Conservation (phyloP, 2,888 invertebrate species). For the Petrophora chlorosata region DNA sequence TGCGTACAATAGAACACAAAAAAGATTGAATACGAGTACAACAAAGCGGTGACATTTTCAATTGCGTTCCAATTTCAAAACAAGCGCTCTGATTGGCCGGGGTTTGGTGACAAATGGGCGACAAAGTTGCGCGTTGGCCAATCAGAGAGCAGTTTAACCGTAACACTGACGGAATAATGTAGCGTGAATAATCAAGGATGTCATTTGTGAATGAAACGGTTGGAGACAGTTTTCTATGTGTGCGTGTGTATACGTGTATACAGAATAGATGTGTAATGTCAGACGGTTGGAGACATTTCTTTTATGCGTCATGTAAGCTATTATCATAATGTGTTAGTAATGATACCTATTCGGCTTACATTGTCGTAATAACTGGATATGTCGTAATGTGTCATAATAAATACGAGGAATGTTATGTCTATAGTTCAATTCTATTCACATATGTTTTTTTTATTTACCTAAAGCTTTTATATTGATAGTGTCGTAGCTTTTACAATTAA, state of each 20-base stretch:
- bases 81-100: constrained; percentile 61
- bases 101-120: constrained; percentile 82
- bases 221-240: constrained; percentile 29
- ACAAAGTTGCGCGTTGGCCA: constrained; percentile 66
- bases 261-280: no score
- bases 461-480: no score
- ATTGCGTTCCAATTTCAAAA: constrained; percentile 64
- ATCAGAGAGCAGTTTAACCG: constrained; percentile 48
- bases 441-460: no score
- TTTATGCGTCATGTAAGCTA: background rate
- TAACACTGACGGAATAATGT: constrained; percentile 48
- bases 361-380: no score
- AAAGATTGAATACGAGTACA: constrained; percentile 53
- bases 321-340: background rate
- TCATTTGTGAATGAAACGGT: constrained; percentile 38
- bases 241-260: no score
- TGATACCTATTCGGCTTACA: no score
- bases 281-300: no score
- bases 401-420: no score
- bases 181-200: constrained; percentile 54
- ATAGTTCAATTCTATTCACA: no score
- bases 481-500: no score
- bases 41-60: constrained; percentile 68
- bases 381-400: no score
- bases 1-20: constrained; percentile 45